These are phyloP conservation scores for Jaculus jaculus DNA, from an alignment of 2,113 vertebrate genomes.

Conservation along the genomic window DNA sequence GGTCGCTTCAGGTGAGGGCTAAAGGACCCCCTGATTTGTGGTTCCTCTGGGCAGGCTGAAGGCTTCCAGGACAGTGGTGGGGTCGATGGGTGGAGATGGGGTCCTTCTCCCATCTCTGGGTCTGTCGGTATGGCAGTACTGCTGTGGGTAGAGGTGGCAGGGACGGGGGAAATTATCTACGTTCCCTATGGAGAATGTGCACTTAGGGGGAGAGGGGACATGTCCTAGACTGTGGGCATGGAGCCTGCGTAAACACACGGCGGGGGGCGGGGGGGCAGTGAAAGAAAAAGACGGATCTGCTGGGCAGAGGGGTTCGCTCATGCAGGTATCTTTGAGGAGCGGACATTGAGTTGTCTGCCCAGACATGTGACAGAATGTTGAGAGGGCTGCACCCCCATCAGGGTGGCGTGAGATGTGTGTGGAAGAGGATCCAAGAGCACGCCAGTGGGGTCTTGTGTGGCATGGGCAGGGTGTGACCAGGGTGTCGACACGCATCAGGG, in stretches of 20 bases:
- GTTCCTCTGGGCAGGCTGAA: conserved; percentile 80
- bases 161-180: neutral
- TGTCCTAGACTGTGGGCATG: neutral
- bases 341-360: neutral
- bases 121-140: neutral
- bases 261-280: neutral
- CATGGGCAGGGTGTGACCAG: neutral
- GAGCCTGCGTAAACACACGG: neutral
- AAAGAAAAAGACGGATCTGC: neutral
- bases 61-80: conserved; percentile 73
- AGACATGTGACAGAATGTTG: neutral
- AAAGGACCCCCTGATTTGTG: conserved; percentile 40
- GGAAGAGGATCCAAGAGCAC: neutral
- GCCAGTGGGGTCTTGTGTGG: neutral
- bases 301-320: neutral
- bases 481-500: neutral
- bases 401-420: too few relatives aligned
- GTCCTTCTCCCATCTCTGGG: neutral
- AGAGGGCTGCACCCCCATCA: neutral
- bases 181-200: too few relatives aligned
- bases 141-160: too few relatives aligned
- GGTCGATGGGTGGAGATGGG: conserved; percentile 47
- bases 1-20: conserved; percentile 68
- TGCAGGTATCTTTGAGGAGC: neutral
- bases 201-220: too few relatives aligned